Percentiles rank a stretch among this genome's conserved stretches.
These are phyloP conservation scores for Microplitis manilae DNA, from an alignment of 2,888 invertebrate species.

Conservation along the genomic window DNA sequence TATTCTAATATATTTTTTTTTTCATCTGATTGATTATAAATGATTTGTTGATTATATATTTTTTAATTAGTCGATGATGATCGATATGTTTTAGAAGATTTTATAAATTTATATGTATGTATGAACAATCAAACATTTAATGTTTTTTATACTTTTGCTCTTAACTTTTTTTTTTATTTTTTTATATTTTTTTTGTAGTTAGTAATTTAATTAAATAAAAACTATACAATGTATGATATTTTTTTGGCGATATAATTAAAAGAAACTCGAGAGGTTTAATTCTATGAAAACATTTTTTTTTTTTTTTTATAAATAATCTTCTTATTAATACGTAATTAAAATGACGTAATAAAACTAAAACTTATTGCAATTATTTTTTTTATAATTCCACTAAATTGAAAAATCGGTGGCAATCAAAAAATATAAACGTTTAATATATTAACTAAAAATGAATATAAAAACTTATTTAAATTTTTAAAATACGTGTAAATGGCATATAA, in stretches of 20 bases:
- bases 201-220: conserved; percentile 24
- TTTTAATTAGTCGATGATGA: conserved; percentile 9
- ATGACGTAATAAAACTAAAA: not conserved
- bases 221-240: conserved; percentile 25
- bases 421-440: not conserved
- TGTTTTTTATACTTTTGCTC: conserved; percentile 19
- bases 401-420: not conserved
- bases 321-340: not conserved
- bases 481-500: not conserved
- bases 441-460: not conserved
- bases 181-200: not conserved
- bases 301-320: conserved; percentile 25
- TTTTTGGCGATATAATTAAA: not conserved
- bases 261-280: not conserved
- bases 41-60: conserved; percentile 8
- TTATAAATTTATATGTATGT: conserved; percentile 3
- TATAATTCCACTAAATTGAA: not conserved
- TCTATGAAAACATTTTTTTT: not conserved
- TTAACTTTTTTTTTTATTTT: not conserved
- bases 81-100: conserved; percentile 4
- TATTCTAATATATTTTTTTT: conserved; percentile 26
- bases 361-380: not conserved
- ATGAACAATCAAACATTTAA: conserved; percentile 13
- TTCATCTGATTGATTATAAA: conserved; percentile 26
- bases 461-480: not conserved